Evolutionary conservation across 2,888 invertebrate genomes (phyloP).

Genomic region (Melipona beecheii): DNA sequence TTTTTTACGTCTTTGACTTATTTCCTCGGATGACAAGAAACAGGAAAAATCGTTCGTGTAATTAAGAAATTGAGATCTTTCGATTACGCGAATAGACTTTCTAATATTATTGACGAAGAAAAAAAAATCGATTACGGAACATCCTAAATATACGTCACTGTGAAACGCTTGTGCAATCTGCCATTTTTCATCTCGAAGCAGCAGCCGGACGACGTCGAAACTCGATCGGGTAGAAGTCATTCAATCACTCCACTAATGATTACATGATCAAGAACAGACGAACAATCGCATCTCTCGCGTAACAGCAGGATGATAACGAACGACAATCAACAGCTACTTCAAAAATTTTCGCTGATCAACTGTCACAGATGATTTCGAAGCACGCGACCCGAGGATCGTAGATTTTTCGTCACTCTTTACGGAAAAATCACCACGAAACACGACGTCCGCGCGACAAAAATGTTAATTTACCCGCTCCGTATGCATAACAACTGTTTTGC

Average conservation of each 20-base stretch:
- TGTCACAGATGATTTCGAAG: neutral
- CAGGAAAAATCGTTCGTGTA: neutral
- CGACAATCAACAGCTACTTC: constrained; percentile 37
- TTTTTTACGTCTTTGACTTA: neutral
- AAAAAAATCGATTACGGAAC: neutral
- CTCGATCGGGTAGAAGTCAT: constrained; percentile 21
- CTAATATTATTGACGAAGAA: neutral
- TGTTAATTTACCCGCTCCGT: neutral
- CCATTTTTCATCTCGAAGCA: constrained; percentile 7
- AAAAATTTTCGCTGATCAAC: constrained; percentile 8
- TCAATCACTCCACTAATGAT: constrained; percentile 40
- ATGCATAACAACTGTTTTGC: neutral
- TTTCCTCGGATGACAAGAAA: too few species aligned
- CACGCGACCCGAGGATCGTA: neutral
- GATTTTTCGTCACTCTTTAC: neutral
- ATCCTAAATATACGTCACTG: neutral
- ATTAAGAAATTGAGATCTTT: neutral
- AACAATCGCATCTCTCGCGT: neutral
- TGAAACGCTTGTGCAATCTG: neutral
- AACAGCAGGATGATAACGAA: constrained; percentile 28
- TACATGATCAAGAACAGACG: constrained; percentile 4
- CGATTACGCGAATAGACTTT: neutral
- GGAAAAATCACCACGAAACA: neutral
- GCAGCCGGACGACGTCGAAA: neutral
- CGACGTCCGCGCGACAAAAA: neutral